Percentiles rank a stretch among this genome's conserved stretches.
phyloP scores from a whole-genome alignment of 2,797 vertebrate species.

The Propithecus deckenii region DNA sequence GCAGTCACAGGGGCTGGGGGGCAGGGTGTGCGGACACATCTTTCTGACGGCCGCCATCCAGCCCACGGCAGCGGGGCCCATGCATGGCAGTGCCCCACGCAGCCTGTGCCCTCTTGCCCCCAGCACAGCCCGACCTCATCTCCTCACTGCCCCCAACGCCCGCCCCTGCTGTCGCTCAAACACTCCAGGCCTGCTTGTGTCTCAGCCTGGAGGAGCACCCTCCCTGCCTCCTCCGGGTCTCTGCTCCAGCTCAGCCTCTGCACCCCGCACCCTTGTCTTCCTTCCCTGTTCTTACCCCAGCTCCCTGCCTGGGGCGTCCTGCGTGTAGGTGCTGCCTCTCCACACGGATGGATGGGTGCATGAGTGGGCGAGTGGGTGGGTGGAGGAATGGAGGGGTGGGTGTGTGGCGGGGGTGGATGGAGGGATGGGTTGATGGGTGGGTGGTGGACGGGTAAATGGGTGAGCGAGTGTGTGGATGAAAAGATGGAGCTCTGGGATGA shows the following conservation, averaged over 20 bases:
- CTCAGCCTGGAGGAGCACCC: not conserved
- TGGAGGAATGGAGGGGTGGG: too few relatives aligned
- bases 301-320: not conserved
- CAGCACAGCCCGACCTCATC: not conserved
- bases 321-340: not conserved
- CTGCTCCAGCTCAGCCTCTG: not conserved
- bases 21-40: rapidly evolving
- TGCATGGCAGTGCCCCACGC: not conserved
- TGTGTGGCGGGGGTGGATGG: not conserved
- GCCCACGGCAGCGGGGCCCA: not conserved
- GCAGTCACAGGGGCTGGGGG: rapidly evolving
- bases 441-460: not conserved
- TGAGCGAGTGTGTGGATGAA: not conserved
- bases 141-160: rapidly evolving
- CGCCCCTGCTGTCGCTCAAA: not conserved
- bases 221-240: not conserved
- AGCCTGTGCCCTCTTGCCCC: not conserved
- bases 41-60: not conserved
- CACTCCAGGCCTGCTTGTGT: not conserved
- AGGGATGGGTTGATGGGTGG: too few relatives aligned
- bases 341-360: not conserved
- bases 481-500: not conserved
- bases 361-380: not conserved
- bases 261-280: not conserved
- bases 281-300: too few relatives aligned